Conservation (phyloP, 2,888 invertebrate genomes). For the Dione vanillae region DNA sequence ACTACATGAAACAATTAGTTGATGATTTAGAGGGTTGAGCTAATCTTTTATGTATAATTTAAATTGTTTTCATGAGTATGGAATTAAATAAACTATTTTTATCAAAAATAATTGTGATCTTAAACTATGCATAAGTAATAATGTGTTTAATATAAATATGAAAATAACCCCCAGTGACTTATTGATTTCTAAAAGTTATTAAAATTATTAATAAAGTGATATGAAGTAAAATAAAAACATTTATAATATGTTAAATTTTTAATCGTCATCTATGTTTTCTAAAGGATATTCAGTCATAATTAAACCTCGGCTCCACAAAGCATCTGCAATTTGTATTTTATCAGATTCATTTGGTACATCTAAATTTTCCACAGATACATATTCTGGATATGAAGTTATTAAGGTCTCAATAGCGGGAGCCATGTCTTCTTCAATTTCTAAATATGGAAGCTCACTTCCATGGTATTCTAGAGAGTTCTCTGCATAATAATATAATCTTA, state of each 20-base stretch:
- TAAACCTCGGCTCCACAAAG: conserved; percentile 93
- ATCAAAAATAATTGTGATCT: too few species aligned
- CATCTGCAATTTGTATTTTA: conserved; percentile 87
- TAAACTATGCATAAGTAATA: background rate
- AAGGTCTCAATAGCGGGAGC: conserved; percentile 89
- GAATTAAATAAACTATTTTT: too few species aligned
- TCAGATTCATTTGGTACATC: conserved; percentile 86
- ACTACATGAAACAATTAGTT: too few species aligned
- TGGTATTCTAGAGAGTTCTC: conserved; percentile 95
- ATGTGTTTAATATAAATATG: background rate
- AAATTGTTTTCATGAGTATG: too few species aligned
- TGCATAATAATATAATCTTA: conserved; percentile 90
- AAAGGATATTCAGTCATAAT: conserved; percentile 88
- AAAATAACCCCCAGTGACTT: background rate
- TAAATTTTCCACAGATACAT: conserved; percentile 88
- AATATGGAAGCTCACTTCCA: conserved; percentile 87
- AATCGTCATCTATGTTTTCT: conserved; percentile 74
- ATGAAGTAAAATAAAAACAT: background rate
- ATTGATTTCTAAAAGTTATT: too few species aligned
- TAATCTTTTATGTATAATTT: too few species aligned
- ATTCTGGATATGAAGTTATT: conserved; percentile 90
- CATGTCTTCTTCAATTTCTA: conserved; percentile 89
- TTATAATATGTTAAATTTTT: conserved; percentile 42
- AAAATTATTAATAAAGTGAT: background rate
- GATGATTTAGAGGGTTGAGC: too few species aligned